A percentile compares a stretch with the other conserved stretches of the same genome.
Conservation (phyloP, 2,888 invertebrate species). For the Micropterix aruncella region DNA sequence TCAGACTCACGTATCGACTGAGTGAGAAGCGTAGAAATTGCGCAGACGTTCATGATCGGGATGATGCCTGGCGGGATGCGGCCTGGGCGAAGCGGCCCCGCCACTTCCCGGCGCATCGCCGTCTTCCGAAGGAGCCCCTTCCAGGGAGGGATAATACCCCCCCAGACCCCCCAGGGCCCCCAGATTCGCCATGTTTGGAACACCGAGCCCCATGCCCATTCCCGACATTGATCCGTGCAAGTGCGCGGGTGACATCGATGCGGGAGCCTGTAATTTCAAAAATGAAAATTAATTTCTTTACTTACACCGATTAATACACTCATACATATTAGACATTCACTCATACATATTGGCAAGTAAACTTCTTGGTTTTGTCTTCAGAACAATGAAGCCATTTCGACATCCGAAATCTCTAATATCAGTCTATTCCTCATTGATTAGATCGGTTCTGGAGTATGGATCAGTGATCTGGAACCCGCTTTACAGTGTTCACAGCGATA, state of each 20-base stretch:
- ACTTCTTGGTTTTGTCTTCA: too few species aligned
- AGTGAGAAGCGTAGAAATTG: background rate
- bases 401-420: too few species aligned
- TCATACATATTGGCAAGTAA: too few species aligned
- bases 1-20: background rate
- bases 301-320: too few species aligned
- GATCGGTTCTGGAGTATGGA: too few species aligned
- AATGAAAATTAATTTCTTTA: too few species aligned
- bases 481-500: too few species aligned
- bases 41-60: background rate
- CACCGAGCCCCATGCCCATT: background rate
- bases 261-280: conserved; percentile 81
- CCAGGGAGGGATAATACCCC: background rate
- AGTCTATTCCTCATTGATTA: too few species aligned
- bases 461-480: too few species aligned
- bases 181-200: background rate
- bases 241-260: conserved; percentile 82
- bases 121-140: background rate
- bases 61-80: background rate
- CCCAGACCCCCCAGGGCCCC: background rate
- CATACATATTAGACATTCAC: too few species aligned
- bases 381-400: too few species aligned
- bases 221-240: conserved; percentile 45
- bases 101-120: conserved; percentile 11
- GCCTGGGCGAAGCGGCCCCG: conserved; percentile 27